phyloP scores from a whole-genome alignment of 2,113 vertebrate species.

The Chitala chitala region DNA sequence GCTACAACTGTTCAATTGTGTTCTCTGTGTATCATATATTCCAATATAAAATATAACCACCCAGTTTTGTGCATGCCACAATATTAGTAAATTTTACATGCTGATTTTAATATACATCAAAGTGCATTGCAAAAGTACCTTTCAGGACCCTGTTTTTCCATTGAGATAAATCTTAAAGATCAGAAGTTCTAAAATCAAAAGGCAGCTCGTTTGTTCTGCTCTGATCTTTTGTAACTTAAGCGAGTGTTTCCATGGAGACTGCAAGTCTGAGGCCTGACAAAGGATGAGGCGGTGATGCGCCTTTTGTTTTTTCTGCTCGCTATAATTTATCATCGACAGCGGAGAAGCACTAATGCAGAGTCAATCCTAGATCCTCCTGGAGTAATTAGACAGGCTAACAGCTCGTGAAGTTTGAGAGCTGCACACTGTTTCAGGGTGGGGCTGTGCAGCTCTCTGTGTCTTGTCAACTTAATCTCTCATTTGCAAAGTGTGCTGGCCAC shows the following conservation, averaged over 20 bases:
- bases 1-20: too few relatives aligned
- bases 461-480: background rate
- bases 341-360: constrained; percentile 3
- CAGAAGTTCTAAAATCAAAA: background rate
- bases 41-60: too few relatives aligned
- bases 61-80: too few relatives aligned
- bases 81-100: too few relatives aligned
- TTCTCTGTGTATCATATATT: too few relatives aligned
- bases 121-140: too few relatives aligned
- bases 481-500: constrained; percentile 2
- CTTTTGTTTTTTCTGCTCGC: background rate
- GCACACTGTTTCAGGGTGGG: background rate
- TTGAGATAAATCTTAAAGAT: too few relatives aligned
- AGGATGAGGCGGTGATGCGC: background rate
- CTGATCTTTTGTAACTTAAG: background rate
- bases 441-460: background rate
- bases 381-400: constrained; percentile 14
- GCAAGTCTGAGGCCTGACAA: background rate
- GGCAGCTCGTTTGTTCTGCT: background rate
- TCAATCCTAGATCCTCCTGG: background rate
- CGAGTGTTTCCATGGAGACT: background rate
- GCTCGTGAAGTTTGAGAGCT: background rate
- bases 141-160: background rate
- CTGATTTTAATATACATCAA: too few relatives aligned
- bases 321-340: constrained; percentile 10